Percentiles rank a stretch among this genome's conserved stretches.
Evolutionary conservation across 1,140 invertebrate genomes (phyloP).

Genomic region (Battus philenor): DNA sequence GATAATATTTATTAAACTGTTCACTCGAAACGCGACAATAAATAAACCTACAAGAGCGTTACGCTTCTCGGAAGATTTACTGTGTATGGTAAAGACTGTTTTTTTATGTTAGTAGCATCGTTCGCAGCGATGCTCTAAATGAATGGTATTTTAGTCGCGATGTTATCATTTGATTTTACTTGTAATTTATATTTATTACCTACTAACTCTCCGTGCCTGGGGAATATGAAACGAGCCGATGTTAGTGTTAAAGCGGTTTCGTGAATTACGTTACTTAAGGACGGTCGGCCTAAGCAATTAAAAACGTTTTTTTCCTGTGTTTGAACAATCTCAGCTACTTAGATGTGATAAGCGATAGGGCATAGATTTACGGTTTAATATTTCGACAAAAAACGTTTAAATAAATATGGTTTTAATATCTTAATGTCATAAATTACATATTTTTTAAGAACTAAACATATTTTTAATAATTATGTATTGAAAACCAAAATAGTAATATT

Average conservation of each 20-base stretch:
- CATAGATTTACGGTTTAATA: conserved; percentile 38
- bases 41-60: conserved; percentile 64
- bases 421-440: too few species aligned
- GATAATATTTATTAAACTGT: conserved; percentile 75
- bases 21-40: conserved; percentile 62
- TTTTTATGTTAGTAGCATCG: conserved; percentile 34
- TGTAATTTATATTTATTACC: conserved; percentile 73
- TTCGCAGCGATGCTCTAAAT: conserved; percentile 36
- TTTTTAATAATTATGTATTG: too few species aligned
- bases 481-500: too few species aligned
- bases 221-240: conserved; percentile 22
- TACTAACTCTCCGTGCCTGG: conserved; percentile 27
- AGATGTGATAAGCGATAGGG: conserved; percentile 47
- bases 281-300: conserved; percentile 62
- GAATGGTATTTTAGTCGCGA: conserved; percentile 55
- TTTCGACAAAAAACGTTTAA: conserved; percentile 14
- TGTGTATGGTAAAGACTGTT: conserved; percentile 55
- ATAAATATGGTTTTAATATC: conserved; percentile 4
- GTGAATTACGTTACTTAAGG: conserved; percentile 55
- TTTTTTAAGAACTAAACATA: too few species aligned
- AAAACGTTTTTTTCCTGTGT: conserved; percentile 40
- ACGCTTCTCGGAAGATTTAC: conserved; percentile 68
- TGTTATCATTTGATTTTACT: conserved; percentile 67
- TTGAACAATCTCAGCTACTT: conserved; percentile 30
- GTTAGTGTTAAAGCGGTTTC: conserved; percentile 47